Evolutionary conservation across 2,888 invertebrate species (phyloP).

Genomic region (Ptycholaimellus sp.): DNA sequence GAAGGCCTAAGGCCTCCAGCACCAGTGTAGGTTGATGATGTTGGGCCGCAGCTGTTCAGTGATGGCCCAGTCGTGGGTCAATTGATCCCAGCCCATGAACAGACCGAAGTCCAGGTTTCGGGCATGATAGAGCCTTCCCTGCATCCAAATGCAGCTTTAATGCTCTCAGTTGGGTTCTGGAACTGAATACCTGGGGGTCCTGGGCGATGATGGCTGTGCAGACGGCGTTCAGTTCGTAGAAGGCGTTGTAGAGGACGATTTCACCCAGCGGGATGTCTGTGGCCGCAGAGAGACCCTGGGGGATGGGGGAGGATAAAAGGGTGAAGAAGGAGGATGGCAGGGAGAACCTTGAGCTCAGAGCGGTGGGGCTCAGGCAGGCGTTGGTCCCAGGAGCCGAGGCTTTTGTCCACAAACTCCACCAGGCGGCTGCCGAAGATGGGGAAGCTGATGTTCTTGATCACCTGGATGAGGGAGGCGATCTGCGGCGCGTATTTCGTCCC

Average conservation of each 20-base stretch:
- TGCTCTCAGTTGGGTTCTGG: too few relatives aligned
- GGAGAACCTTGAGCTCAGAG: too few relatives aligned
- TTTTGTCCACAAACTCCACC: too few relatives aligned
- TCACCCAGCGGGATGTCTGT: constrained; percentile 27
- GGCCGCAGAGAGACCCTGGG: constrained; percentile 15
- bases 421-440: too few relatives aligned
- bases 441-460: too few relatives aligned
- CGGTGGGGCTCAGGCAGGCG: too few relatives aligned
- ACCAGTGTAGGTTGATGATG: constrained; percentile 30
- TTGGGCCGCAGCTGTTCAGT: constrained; percentile 27
- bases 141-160: not conserved
- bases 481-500: too few relatives aligned
- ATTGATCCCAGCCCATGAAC: constrained; percentile 33
- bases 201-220: constrained; percentile 37
- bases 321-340: too few relatives aligned
- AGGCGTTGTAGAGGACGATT: constrained; percentile 35
- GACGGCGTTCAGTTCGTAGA: constrained; percentile 37
- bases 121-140: constrained; percentile 32
- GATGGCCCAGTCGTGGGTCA: constrained; percentile 28
- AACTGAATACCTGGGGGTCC: constrained; percentile 23
- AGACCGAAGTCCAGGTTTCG: constrained; percentile 38
- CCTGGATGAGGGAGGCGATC: too few relatives aligned
- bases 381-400: too few relatives aligned
- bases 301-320: too few relatives aligned
- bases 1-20: too few relatives aligned